Evolutionary conservation across 2,888 invertebrate genomes (phyloP), one percentile per base, ranked within the genome.

Genomic region (Neelides folsomi): DNA sequence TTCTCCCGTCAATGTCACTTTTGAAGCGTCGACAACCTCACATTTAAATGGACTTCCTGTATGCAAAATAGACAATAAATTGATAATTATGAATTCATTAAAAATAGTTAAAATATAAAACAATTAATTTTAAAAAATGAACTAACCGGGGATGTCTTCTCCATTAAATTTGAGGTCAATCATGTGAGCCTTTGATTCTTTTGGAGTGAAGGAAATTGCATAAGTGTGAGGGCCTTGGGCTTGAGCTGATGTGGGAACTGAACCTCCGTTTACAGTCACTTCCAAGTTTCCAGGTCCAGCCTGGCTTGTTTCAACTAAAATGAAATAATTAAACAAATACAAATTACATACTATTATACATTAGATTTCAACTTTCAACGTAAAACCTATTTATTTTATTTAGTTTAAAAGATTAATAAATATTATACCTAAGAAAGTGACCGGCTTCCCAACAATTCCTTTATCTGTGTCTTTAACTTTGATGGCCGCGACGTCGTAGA

Each of bases 201-300:
- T 79, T 0, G 97, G 97, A 8, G 93, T 88, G 71, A 98, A 98
- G 35, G 94, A 93, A 65, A 97, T 95, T 20, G 92, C 90, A 70
- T 94, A 95, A 0, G 87, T 88, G 68, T 93, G 90, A 27, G 93
- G 90, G 34, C 95, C 95, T 69, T 94, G 90, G 0, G 92, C 92
- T 68, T 94, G 92, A 10, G 94, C 94, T 19, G 90, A 90, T 0
- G 94, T 94, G 0, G 95, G 93, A 35, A 97, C 94, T 56, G 92
- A 79, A 0, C 97, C 97, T 7, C 94, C 93, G 68, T 98, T 97
- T 27, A 98, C 95, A 0, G 94, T 93, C 54, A 98, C 97, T 72
- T 98, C 97, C 41, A 98, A 75, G 72, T 98, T 97, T 18, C 98
- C 98, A 0, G 97, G 93, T 15, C 97, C 98, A 4, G 97, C 97